Base-by-base conservation (phyloP, 2,888 invertebrate species). In the Steinernema hermaphroditum region DNA sequence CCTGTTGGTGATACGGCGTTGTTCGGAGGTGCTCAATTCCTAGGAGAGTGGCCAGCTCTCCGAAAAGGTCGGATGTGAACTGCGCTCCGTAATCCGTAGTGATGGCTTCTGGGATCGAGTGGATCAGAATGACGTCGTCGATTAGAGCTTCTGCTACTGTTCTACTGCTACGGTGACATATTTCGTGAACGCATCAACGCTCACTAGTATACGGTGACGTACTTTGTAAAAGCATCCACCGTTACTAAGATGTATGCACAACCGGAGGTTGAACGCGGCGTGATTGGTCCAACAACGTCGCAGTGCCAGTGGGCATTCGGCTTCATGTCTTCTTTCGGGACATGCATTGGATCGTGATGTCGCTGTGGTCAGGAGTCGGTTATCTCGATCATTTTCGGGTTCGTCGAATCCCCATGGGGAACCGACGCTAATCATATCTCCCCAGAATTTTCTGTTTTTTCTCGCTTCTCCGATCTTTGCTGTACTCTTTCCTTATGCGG, bases 211-310 rank as follows among this genome's bases (percentile, higher is more conserved):
- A n/a, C n/a, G n/a, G n/a, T n/a, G n/a, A n/a, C n/a, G n/a, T n/a
- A n/a, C n/a, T n/a, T n/a, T n/a, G n/a, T n/a, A n/a, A n/a, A n/a
- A n/a, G n/a, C n/a, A n/a, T n/a, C n/a, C n/a, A n/a, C n/a, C n/a
- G n/a, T 76, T n/a, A 88, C 79, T 1, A 88, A 74, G n/a, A 75
- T 71, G 43, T 86, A 81, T 78, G 80, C 82, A 8, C 73, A 71
- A 9, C 80, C 82, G 2, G 82, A 57, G 6, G 34, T 46, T 24
- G 76, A n/a, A 0, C 22, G 32, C 19, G 34, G 70, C 34, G n/a
- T n/a, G n/a, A 87, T 76, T 22, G 87, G 87, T 14, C 88, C 88
- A 16, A 87, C 86, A 80, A 87, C 87, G 77, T 89, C 88, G 14
- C 87, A 78, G 79, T 89, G 88, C 2, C 88, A 75, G 22, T 88